Percentiles rank a stretch among this genome's conserved stretches.
These are phyloP conservation scores for Rutpela maculata DNA, from an alignment of 2,888 invertebrate genomes.

Conservation along the genomic window DNA sequence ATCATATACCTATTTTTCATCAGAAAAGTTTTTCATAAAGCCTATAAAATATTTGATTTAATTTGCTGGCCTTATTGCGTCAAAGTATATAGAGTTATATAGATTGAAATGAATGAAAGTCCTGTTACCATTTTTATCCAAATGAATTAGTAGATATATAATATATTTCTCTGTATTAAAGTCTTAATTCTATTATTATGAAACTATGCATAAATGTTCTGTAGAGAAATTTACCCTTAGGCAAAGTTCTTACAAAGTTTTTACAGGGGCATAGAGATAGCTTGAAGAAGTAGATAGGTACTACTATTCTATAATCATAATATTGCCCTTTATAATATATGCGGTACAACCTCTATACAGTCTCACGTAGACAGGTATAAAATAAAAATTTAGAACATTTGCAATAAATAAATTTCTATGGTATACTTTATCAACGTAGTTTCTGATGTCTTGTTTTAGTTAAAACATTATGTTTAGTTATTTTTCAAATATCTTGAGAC, in stretches of 20 bases:
- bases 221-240: neutral
- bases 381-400: conserved; percentile 12
- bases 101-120: neutral
- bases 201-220: neutral
- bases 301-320: neutral
- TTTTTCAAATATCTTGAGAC: conserved; percentile 25
- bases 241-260: neutral
- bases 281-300: neutral
- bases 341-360: conserved; percentile 2
- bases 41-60: neutral
- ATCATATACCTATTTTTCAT: neutral
- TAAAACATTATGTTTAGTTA: conserved; percentile 16
- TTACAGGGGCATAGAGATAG: neutral
- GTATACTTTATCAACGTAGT: conserved; percentile 41
- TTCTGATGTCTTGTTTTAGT: conserved; percentile 33
- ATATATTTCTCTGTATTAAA: neutral
- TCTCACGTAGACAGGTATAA: neutral
- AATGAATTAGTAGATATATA: neutral
- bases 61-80: neutral
- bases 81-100: neutral
- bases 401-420: conserved; percentile 11
- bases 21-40: neutral
- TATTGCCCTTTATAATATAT: conserved; percentile 10
- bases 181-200: neutral
- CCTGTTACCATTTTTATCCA: neutral